Evolutionary conservation across 1,140 invertebrate genomes (phyloP), one percentile per base, ranked within the genome.

Genomic region (Pogonus chalceus): DNA sequence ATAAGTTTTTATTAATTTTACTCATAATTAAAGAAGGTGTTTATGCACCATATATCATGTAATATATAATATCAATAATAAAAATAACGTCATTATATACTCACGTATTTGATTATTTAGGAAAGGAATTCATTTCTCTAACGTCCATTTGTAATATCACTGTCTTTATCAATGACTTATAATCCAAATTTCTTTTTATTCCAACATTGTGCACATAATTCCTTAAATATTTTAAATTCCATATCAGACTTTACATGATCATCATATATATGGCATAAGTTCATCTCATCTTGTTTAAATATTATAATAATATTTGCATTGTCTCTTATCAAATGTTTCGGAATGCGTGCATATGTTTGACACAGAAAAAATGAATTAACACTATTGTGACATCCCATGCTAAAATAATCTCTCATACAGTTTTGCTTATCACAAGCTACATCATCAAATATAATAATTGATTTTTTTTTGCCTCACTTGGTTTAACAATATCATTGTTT

Each of bases 271-370:
- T 71, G 69, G 52, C 61, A 62, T 26, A 69, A 59, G 63, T 69
- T 70, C n/a, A 59, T 56, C 46, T 66, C 62, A 64, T 69, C 67
- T 60, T 69, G 67, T 58, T 62, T 63, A 59, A 71, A 72, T 23
- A 69, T 22, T 14, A 67, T 56, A 9, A 69, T 23, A 31, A 69
- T 56, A 62, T 69, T 69, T 7, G 59, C 53, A 64, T 68, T 71
- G 52, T 71, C 68, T 20, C 65, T 49, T 21, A 69, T 53, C 31
- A 70, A 56, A 56, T 69, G 66, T 61, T 71, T 71, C 23, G 64
- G 64, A 46, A 69, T 64, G 51, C 58, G 58, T 16, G 67, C 57
- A 59, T 72, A 69, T 1, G 65, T 67, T 56, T 70, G 67, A 55
- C 60, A 57, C 23, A 68, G 52, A 60, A 65, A 69, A 61, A 66